phyloP scores from a whole-genome alignment of 2,113 vertebrate genomes.

The Hylia prasina region DNA sequence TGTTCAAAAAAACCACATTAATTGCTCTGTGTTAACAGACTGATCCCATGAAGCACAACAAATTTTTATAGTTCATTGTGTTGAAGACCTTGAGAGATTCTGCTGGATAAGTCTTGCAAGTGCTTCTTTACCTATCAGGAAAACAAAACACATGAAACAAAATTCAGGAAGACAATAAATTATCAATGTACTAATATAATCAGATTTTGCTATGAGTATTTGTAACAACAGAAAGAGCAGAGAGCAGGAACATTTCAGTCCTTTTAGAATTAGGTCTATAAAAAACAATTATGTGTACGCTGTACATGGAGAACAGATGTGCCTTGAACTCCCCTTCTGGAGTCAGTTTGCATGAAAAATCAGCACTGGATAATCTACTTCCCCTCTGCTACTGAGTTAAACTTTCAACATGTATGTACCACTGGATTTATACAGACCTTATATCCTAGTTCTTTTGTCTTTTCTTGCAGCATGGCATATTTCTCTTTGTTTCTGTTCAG shows the following conservation, averaged over 20 bases:
- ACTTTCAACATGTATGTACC: background rate
- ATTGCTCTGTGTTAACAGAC: background rate
- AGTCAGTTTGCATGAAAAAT: background rate
- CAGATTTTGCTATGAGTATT: background rate
- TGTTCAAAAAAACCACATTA: background rate
- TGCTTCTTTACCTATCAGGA: constrained; percentile 90
- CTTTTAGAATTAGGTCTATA: background rate
- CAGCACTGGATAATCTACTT: background rate
- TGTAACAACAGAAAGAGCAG: background rate
- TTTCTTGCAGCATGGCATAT: constrained; percentile 83
- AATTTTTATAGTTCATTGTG: constrained; percentile 90
- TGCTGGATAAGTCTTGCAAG: constrained; percentile 87
- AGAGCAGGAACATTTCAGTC: background rate
- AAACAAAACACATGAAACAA: background rate
- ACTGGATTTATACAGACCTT: constrained; percentile 75
- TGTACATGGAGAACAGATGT: background rate
- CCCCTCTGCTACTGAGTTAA: background rate
- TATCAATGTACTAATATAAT: background rate
- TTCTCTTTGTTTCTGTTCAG: constrained; percentile 85
- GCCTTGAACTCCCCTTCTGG: background rate
- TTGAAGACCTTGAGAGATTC: constrained; percentile 85
- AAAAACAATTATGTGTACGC: background rate
- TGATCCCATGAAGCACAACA: background rate
- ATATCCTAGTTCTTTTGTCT: constrained; percentile 91
- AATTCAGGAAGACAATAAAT: background rate